Evolutionary conservation across 2,797 vertebrate genomes (phyloP), one percentile per base, ranked within the genome.

Genomic region (Trachurus trachurus): DNA sequence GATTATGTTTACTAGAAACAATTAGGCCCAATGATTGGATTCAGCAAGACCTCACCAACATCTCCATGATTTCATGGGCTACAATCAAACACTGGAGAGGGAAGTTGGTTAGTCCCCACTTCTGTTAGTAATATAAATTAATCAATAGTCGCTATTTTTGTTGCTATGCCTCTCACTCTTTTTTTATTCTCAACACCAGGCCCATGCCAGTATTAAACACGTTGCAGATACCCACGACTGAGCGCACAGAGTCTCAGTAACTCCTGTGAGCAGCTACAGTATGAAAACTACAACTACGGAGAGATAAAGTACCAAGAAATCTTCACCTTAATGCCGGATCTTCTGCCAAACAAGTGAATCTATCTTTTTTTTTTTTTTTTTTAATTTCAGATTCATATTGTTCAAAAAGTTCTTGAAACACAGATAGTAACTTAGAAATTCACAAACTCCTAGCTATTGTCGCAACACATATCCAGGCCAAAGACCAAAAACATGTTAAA

Each of bases 381-480:
- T 26, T 26, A 26, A 76, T 89, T 85, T 87, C 71, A 78, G 83
- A 86, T 71, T 83, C 69, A 74, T 83, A 78, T 59, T 88, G 87
- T 92, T 86, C 81, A 80, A 87, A 26, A 84, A 67, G 66, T 84
- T 88, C 75, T 85, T 83, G 69, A 89, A 85, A 90, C 81, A 90
- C 79, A 87, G 72, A 87, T 65, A 70, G 83, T 87, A 89, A 89
- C 84, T 87, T 83, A 91, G 75, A 93, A 90, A 86, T 74, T 53
- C 80, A 93, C 77, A 83, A 88, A 85, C 69, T 86, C 66, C 40
- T 26, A 91, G 57, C 75, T 91, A 86, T 63, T 76, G 69, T 87
- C 16, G 80, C 59, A 85, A 90, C 80, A 89, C 64, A 85, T 57
- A 88, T 86, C 85, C 86, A 88, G 71, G 83, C 84, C 85, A 80